These are phyloP conservation scores for Trichogramma dendrolimi DNA, from an alignment of 2,888 invertebrate genomes.

Conservation along the genomic window DNA sequence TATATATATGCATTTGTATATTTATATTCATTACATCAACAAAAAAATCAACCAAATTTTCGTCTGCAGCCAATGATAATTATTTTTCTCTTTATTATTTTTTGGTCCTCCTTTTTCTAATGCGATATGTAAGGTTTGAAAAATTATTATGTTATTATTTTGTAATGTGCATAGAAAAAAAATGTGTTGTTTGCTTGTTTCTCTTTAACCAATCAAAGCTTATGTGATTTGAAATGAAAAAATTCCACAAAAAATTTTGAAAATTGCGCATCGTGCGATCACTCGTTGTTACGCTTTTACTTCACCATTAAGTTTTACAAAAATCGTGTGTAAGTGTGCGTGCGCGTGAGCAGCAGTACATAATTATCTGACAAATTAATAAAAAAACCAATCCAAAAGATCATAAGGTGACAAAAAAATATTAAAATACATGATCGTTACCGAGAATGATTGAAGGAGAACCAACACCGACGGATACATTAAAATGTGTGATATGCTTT, in stretches of 20 bases:
- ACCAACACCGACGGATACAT: conserved; percentile 48
- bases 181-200: too few relatives aligned
- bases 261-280: too few relatives aligned
- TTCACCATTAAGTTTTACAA: too few relatives aligned
- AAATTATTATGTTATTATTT: neutral
- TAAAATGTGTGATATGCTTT: conserved; percentile 41
- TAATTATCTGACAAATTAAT: too few relatives aligned
- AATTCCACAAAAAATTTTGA: conserved; percentile 7
- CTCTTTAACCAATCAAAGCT: neutral
- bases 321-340: too few relatives aligned
- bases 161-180: neutral
- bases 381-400: conserved; percentile 6
- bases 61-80: conserved; percentile 12
- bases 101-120: conserved; percentile 16
- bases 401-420: too few relatives aligned
- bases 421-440: too few relatives aligned
- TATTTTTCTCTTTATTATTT: conserved; percentile 4
- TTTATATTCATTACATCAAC: conserved; percentile 6
- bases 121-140: neutral
- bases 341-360: too few relatives aligned
- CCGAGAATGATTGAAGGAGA: conserved; percentile 28
- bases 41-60: conserved; percentile 5
- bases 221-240: conserved; percentile 7
- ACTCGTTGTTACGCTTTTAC: too few relatives aligned
- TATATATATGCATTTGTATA: conserved; percentile 7